Evolutionary conservation across 2,888 invertebrate species (phyloP), one percentile per base, ranked within the genome.

Genomic region (Pinctada fucata): DNA sequence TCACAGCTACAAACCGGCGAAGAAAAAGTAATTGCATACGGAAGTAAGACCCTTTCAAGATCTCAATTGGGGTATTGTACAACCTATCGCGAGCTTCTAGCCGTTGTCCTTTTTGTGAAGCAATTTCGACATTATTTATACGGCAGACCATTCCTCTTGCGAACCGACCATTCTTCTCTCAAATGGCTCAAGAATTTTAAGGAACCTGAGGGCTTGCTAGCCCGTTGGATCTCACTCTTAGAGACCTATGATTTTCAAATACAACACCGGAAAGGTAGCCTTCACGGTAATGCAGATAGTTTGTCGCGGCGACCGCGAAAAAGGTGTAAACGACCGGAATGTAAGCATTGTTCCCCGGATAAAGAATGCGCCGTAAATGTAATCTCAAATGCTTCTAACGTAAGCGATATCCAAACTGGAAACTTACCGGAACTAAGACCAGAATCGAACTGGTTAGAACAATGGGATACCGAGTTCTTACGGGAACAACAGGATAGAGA

Each of bases 111-210:
- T 31, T 31, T 31, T 31, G 31, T 31, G 31, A 31, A 31, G 31
- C 31, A 31, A 31, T 31, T 31, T 31, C 31, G 31, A 31, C 31
- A 31, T 31, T 31, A 31, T 31, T 31, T 31, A 31, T 31, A 1
- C 31, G 31, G 31, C 31, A 31, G 31, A 31, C 31, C 83, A 8
- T 85, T 86, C 65, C 4, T 80, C 1, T 64, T 87, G 6, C 50
- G 85, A 50, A 84, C 87, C 8, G 85, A 86, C 67, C 84, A 87
- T 75, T 72, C 78, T 2, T 80, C 84, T 8, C 69, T 85, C 2
- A 52, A 50, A 3, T 86, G 85, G 84, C 63, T 84, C 10, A 74
- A 47, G 48, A 79, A 65, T 8, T 83, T 31, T 31, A 31, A 31
- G 31, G 31, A 31, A 31, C 31, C 31, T 31, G 31, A 31, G 31